Conservation (phyloP, 2,888 invertebrate genomes). For the Xestobium rufovillosum region DNA sequence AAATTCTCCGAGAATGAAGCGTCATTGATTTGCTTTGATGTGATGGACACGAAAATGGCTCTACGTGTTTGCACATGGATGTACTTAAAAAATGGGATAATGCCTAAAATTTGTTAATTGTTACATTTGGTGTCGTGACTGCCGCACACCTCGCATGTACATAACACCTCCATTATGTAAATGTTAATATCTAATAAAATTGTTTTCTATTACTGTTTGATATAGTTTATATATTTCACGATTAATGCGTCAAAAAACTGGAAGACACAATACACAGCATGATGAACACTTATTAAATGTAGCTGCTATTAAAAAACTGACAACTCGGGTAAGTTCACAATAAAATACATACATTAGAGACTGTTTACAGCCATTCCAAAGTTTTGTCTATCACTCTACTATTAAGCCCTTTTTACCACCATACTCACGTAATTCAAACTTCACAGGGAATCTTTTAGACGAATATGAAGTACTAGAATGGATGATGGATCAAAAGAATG, state of each 20-base stretch:
- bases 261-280: no score
- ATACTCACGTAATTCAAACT: constrained; percentile 1
- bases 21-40: not conserved
- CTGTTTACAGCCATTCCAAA: constrained; percentile 36
- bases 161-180: constrained; percentile 27
- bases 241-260: no score
- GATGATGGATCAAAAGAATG: constrained; percentile 87
- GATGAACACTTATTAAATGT: constrained; percentile 1
- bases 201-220: constrained; percentile 37
- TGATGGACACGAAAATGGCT: constrained; percentile 24
- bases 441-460: constrained; percentile 62
- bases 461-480: constrained; percentile 80
- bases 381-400: constrained; percentile 20
- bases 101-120: constrained; percentile 18
- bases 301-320: no score
- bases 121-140: constrained; percentile 30
- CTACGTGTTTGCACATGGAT: constrained; percentile 35
- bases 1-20: no score
- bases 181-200: constrained; percentile 31
- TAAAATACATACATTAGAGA: constrained; percentile 5
- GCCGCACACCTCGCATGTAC: constrained; percentile 35
- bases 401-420: not conserved
- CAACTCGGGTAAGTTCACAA: not conserved
- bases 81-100: no score
- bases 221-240: constrained; percentile 26